A percentile compares a stretch with the other conserved stretches of the same genome.
Conservation (phyloP, 2,888 invertebrate species). For the Hyposoter didymator region DNA sequence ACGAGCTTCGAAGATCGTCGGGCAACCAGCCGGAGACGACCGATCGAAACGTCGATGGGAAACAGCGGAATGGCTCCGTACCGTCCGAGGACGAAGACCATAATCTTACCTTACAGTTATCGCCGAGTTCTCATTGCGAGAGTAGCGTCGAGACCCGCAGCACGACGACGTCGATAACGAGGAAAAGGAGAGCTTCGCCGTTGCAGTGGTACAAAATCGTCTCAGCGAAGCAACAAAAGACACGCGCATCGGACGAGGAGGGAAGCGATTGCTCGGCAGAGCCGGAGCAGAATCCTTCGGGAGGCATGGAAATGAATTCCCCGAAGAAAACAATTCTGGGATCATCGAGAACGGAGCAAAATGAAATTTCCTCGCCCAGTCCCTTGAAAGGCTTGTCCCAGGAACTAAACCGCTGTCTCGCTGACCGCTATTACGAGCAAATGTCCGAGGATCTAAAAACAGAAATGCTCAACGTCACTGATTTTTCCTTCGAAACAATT, state of each 20-base stretch:
- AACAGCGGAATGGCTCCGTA: neutral
- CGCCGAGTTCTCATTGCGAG: conserved; percentile 6
- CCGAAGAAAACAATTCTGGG: neutral
- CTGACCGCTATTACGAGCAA: conserved; percentile 54
- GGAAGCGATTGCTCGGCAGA: neutral
- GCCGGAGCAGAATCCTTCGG: neutral
- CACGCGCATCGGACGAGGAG: neutral
- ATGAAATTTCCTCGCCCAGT: neutral
- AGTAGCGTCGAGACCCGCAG: neutral
- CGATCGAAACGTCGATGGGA: neutral
- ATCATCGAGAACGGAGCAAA: conserved; percentile 1
- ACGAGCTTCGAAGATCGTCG: neutral
- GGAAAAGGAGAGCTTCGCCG: conserved; percentile 8
- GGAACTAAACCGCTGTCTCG: conserved; percentile 43
- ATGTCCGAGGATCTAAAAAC: conserved; percentile 57
- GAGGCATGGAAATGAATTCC: neutral
- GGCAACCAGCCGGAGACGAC: neutral
- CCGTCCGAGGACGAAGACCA: conserved; percentile 40
- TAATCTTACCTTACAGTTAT: conserved; percentile 20
- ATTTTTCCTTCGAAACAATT: conserved; percentile 66
- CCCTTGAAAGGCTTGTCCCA: conserved; percentile 45
- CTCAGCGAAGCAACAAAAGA: neutral
- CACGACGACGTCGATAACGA: neutral
- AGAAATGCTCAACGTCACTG: conserved; percentile 59
- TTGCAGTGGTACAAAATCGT: neutral